Percentiles rank a stretch among this genome's conserved stretches.
Evolutionary conservation across 2,888 invertebrate species (phyloP).

Genomic region (Ennomos fuscantarius): DNA sequence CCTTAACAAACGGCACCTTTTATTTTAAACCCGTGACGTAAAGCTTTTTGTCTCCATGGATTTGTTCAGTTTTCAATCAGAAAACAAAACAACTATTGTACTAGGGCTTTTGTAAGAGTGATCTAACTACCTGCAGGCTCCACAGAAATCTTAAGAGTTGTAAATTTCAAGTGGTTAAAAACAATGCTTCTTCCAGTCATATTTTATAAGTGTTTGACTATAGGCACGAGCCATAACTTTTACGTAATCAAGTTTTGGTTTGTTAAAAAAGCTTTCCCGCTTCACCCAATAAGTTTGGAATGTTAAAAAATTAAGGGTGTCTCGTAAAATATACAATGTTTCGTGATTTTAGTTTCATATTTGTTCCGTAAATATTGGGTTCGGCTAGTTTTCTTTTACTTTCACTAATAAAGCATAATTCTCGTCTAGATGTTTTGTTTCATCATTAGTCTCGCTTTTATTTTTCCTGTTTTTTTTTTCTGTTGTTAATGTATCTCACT

Average conservation of each 20-base stretch:
- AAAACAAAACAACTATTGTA: slow-evolving; percentile 55
- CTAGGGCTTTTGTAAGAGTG: slow-evolving; percentile 39
- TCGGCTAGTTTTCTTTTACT: neutral
- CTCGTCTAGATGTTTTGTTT: neutral
- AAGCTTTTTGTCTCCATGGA: slow-evolving; percentile 61
- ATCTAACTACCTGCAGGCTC: slow-evolving; percentile 48
- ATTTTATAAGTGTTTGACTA: slow-evolving; percentile 34
- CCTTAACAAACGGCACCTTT: slow-evolving; percentile 71
- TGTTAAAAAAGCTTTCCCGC: slow-evolving; percentile 10
- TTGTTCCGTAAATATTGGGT: slow-evolving; percentile 8
- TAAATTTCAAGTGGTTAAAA: slow-evolving; percentile 51
- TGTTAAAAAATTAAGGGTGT: slow-evolving; percentile 11
- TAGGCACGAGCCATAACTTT: slow-evolving; percentile 49
- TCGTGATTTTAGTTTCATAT: slow-evolving; percentile 1
- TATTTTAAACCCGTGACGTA: slow-evolving; percentile 76
- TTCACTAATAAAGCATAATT: neutral
- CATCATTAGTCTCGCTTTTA: neutral
- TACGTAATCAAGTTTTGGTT: slow-evolving; percentile 20
- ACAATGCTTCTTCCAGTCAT: slow-evolving; percentile 41
- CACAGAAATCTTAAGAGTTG: slow-evolving; percentile 43
- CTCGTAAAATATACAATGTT: no score
- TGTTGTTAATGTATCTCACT: slow-evolving; percentile 68
- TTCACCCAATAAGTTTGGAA: slow-evolving; percentile 6
- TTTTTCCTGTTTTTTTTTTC: slow-evolving; percentile 39
- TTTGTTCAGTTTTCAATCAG: slow-evolving; percentile 51